These are phyloP conservation scores for Phymastichus coffea DNA, from an alignment of 1,140 invertebrate genomes.

Conservation along the genomic window DNA sequence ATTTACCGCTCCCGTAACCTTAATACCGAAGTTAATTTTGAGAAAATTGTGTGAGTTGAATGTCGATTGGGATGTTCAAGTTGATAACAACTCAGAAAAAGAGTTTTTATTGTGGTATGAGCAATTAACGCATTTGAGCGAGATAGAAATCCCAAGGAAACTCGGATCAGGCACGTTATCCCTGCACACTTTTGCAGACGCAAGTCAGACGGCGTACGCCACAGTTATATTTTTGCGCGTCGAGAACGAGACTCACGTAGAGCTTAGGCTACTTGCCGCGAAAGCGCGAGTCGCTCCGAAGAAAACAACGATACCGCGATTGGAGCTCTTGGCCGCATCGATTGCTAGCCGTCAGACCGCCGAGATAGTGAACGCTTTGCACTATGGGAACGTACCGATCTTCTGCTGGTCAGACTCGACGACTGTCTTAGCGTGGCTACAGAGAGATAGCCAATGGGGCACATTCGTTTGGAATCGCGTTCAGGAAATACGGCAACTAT, in stretches of 20 bases:
- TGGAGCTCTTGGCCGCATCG: constrained; percentile 44
- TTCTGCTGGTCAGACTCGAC: too few relatives aligned
- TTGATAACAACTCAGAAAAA: neutral
- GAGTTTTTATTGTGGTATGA: constrained; percentile 10
- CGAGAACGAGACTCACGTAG: too few relatives aligned
- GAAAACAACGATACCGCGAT: constrained; percentile 37
- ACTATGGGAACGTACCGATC: too few relatives aligned
- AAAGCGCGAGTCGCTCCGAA: constrained; percentile 42
- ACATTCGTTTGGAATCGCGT: constrained; percentile 39
- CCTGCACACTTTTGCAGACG: constrained; percentile 12
- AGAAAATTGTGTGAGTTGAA: constrained; percentile 26
- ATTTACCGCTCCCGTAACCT: constrained; percentile 24
- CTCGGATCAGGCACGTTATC: neutral
- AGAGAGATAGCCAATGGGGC: constrained; percentile 2
- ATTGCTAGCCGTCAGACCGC: too few relatives aligned
- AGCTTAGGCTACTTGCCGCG: too few relatives aligned
- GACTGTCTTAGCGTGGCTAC: constrained; percentile 32
- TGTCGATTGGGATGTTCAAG: constrained; percentile 30
- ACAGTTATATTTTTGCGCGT: constrained; percentile 6
- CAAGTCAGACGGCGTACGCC: constrained; percentile 10
- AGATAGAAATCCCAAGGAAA: constrained; percentile 9
- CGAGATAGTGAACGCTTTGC: too few relatives aligned
- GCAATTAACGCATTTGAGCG: neutral
- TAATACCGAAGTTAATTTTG: constrained; percentile 30
- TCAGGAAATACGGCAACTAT: constrained; percentile 36